Conservation (phyloP, 1,140 invertebrate species). For the Hestina assimilis region DNA sequence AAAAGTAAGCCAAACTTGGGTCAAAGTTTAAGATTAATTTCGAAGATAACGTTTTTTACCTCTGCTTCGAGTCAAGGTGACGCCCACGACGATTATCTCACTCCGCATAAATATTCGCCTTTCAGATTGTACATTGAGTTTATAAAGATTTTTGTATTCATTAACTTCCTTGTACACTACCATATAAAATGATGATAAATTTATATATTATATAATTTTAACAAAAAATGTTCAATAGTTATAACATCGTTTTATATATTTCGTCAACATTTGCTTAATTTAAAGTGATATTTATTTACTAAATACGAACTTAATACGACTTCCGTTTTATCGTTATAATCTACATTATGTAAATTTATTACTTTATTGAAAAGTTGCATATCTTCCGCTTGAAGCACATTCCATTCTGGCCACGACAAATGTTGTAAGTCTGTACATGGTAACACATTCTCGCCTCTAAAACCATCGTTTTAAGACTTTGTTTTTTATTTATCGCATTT, state of each 20-base stretch:
- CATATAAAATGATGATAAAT: too few relatives aligned
- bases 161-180: conserved; percentile 9
- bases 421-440: conserved; percentile 13
- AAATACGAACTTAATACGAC: background rate
- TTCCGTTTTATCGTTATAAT: background rate
- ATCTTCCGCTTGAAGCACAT: background rate
- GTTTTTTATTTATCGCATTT: conserved; percentile 15
- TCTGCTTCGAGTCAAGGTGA: conserved; percentile 35
- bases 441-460: background rate
- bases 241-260: too few relatives aligned
- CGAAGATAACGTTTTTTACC: conserved; percentile 29
- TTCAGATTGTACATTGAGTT: conserved; percentile 7
- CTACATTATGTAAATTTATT: background rate
- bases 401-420: conserved; percentile 9
- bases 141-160: conserved; percentile 1
- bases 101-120: conserved; percentile 20
- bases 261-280: too few relatives aligned
- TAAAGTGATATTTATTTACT: too few relatives aligned
- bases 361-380: background rate
- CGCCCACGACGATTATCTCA: conserved; percentile 37
- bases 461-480: background rate
- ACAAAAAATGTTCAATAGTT: background rate
- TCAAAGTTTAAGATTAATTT: conserved; percentile 35
- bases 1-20: conserved; percentile 25
- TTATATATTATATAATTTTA: background rate